phyloP scores from a whole-genome alignment of 2,888 invertebrate species.

The Himalopsyche anomala region DNA sequence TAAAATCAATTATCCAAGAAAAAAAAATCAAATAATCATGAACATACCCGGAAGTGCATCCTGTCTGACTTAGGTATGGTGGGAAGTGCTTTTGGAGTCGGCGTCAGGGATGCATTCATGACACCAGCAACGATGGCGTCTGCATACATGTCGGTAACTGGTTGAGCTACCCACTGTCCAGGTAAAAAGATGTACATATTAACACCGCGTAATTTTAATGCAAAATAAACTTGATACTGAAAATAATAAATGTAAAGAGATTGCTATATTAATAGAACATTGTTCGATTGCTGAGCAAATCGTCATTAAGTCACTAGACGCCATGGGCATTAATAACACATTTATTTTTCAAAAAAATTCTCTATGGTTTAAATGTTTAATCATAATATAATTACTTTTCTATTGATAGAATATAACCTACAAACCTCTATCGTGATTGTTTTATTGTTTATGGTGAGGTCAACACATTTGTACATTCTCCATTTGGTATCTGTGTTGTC shows the following conservation, averaged over 20 bases:
- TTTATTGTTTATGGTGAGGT: slow-evolving; percentile 87
- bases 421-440: slow-evolving; percentile 89
- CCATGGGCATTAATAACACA: too few relatives aligned
- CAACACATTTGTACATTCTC: slow-evolving; percentile 89
- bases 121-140: slow-evolving; percentile 95
- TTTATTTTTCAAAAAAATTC: too few relatives aligned
- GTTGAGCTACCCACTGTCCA: slow-evolving; percentile 92
- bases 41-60: slow-evolving; percentile 89
- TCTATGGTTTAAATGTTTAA: too few relatives aligned
- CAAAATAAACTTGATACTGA: too few relatives aligned
- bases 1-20: too few relatives aligned
- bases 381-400: too few relatives aligned
- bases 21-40: background rate
- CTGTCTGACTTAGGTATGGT: slow-evolving; percentile 85
- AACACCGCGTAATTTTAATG: background rate
- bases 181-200: slow-evolving; percentile 58
- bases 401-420: too few relatives aligned
- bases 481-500: slow-evolving; percentile 83
- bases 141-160: slow-evolving; percentile 98
- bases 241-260: too few relatives aligned
- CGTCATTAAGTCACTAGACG: too few relatives aligned
- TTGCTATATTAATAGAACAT: too few relatives aligned
- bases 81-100: slow-evolving; percentile 70
- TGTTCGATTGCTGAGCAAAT: too few relatives aligned
- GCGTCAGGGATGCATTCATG: slow-evolving; percentile 82